Percentiles rank a stretch among this genome's conserved stretches.
phyloP scores from a whole-genome alignment of 2,888 invertebrate species.

The Plagodis pulveraria region DNA sequence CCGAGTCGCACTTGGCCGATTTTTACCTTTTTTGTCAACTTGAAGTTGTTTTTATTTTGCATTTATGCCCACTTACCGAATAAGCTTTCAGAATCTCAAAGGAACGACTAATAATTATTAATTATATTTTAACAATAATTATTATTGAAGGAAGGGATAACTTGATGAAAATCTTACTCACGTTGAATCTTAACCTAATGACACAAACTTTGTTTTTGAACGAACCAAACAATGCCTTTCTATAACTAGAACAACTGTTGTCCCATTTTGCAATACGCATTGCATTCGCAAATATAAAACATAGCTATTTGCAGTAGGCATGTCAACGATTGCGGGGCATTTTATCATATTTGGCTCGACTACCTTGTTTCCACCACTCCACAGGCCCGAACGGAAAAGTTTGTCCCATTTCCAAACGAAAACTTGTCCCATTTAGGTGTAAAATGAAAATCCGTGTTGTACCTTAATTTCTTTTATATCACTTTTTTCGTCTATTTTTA shows the following conservation, averaged over 20 bases:
- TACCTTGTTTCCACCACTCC: slow-evolving; percentile 24
- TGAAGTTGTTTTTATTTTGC: too few species aligned
- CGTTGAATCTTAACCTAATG: too few species aligned
- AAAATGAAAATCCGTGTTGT: slow-evolving; percentile 11
- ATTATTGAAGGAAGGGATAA: too few species aligned
- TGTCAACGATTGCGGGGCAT: slow-evolving; percentile 47
- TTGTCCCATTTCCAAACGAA: slow-evolving; percentile 12
- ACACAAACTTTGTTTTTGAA: too few species aligned
- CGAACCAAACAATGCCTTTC: not conserved
- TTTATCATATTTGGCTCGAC: slow-evolving; percentile 43
- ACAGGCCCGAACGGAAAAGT: not conserved
- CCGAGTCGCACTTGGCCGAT: too few species aligned
- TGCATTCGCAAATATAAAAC: slow-evolving; percentile 41
- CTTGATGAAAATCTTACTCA: too few species aligned
- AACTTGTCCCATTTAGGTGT: slow-evolving; percentile 19
- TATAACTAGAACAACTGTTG: not conserved
- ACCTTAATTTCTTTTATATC: slow-evolving; percentile 15
- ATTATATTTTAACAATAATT: too few species aligned
- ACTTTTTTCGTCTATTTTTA: slow-evolving; percentile 10
- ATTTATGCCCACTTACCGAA: too few species aligned
- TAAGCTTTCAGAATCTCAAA: too few species aligned
- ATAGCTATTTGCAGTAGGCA: slow-evolving; percentile 47
- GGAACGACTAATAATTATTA: too few species aligned
- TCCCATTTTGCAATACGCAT: slow-evolving; percentile 16
- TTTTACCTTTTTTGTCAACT: too few species aligned